Conservation (phyloP, 2,888 invertebrate species). For the Corbicula japonica region DNA sequence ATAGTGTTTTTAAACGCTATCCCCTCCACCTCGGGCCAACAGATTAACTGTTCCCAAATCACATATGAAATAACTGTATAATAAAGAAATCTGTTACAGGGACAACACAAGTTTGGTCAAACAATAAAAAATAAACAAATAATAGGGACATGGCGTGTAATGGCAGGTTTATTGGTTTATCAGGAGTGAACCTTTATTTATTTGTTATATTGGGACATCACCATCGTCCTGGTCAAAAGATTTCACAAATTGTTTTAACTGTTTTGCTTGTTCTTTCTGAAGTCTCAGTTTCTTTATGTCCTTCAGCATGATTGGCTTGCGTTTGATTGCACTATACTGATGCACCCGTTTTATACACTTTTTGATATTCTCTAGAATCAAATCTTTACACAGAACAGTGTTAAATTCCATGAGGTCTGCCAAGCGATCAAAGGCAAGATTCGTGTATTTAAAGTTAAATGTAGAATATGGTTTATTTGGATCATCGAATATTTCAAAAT, state of each 20-base stretch:
- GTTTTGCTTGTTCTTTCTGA: conserved; percentile 62
- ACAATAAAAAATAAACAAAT: too few relatives aligned
- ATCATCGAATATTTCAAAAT: conserved; percentile 87
- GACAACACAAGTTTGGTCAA: too few relatives aligned
- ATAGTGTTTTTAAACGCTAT: too few relatives aligned
- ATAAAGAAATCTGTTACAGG: too few relatives aligned
- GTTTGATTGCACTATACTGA: conserved; percentile 66
- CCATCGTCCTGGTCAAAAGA: conserved; percentile 65
- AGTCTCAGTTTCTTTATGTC: conserved; percentile 76
- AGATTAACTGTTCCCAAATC: too few relatives aligned
- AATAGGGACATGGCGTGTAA: too few relatives aligned
- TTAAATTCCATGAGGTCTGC: conserved; percentile 87
- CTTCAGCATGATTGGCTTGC: conserved; percentile 75
- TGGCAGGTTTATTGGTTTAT: too few relatives aligned
- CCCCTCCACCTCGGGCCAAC: too few relatives aligned
- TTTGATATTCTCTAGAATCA: conserved; percentile 84
- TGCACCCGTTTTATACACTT: conserved; percentile 78
- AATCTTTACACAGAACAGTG: conserved; percentile 83
- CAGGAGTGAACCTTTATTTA: too few relatives aligned
- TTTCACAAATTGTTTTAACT: conserved; percentile 61
- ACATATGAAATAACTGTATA: too few relatives aligned
- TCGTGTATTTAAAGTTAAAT: conserved; percentile 87
- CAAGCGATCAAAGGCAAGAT: conserved; percentile 86
- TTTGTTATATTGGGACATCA: conserved; percentile 50
- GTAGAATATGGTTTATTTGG: conserved; percentile 86